A percentile compares a stretch with the other conserved stretches of the same genome.
Conservation (phyloP, 2,797 vertebrate genomes). For the Spizella passerina region DNA sequence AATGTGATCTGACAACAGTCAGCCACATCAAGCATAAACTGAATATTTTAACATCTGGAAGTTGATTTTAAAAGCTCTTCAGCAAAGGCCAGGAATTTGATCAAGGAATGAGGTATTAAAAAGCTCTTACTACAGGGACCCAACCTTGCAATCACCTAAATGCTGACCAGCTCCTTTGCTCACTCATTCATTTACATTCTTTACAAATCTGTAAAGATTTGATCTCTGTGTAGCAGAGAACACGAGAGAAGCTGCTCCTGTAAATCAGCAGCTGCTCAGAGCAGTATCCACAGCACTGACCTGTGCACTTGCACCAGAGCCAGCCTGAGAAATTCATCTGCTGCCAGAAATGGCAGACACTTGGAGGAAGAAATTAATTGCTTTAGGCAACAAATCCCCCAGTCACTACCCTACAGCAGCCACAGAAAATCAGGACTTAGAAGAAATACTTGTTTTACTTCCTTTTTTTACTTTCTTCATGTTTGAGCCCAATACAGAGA, state of each 20-base stretch:
- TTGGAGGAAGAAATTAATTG: background rate
- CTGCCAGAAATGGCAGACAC: background rate
- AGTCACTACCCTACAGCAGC: background rate
- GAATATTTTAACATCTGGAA: slow-evolving; percentile 3
- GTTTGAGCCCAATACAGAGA: background rate
- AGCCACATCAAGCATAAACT: background rate
- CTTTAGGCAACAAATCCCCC: background rate
- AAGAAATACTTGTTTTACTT: background rate
- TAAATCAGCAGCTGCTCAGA: background rate
- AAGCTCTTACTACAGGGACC: background rate
- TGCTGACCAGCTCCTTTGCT: background rate
- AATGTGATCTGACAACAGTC: background rate
- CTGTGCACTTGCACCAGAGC: background rate
- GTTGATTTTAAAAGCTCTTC: background rate
- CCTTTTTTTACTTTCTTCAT: background rate
- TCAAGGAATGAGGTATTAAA: background rate
- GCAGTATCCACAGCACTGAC: background rate
- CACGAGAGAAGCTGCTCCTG: background rate
- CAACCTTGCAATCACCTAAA: background rate
- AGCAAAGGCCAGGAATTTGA: background rate
- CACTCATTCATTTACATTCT: background rate
- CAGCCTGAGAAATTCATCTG: background rate
- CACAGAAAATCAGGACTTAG: background rate
- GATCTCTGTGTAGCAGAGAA: background rate
- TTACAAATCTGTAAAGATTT: background rate